Evolutionary conservation across 2,888 invertebrate species (phyloP), one percentile per base, ranked within the genome.

Genomic region (Cataglyphis cursor): DNA sequence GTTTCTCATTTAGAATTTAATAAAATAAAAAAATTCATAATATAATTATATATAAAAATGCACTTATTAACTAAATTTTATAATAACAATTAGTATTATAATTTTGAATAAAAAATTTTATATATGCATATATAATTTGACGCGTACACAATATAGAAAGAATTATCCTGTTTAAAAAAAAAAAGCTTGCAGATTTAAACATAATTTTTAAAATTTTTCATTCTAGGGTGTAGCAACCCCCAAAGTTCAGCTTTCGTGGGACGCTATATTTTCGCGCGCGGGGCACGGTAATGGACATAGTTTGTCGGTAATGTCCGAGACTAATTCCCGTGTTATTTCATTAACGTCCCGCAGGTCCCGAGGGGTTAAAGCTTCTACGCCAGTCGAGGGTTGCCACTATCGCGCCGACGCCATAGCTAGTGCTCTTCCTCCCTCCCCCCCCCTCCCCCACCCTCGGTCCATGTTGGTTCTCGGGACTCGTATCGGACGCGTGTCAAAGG

Each of bases 321-420:
- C 95, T 95, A 95, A 95, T 95, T 94, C 94, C 93, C 95, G 94
- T 94, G 95, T 95, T 95, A 95, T 95, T 95, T 95, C 94, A 95
- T 95, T 95, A 95, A 94, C 94, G 93, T 94, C 93, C 94, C 92
- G 90, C 94, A 91, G 92, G 90, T 92, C 92, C 92, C 92, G 89
- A 90, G 92, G 93, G 93, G 93, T 89, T 91, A 28, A 88, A 88
- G 88, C 88, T 89, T 89, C 90, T 86, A 78, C 87, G 85, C 82
- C 84, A 72, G 72, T 44, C 51, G 51, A 24, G 76, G 89, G 81
- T 86, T 88, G 86, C 82, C 86, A 86, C 81, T 86, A 82, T 86
- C 72, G 73, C 84, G 87, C 82, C 75, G 81, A 85, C 88, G 70
- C 73, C 75, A 82, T 64, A 70, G 54, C 65, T 65, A 57, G 74